A percentile compares a stretch with the other conserved stretches of the same genome.
Evolutionary conservation across 2,113 vertebrate species (phyloP).

Genomic region (Callorhinus ursinus): DNA sequence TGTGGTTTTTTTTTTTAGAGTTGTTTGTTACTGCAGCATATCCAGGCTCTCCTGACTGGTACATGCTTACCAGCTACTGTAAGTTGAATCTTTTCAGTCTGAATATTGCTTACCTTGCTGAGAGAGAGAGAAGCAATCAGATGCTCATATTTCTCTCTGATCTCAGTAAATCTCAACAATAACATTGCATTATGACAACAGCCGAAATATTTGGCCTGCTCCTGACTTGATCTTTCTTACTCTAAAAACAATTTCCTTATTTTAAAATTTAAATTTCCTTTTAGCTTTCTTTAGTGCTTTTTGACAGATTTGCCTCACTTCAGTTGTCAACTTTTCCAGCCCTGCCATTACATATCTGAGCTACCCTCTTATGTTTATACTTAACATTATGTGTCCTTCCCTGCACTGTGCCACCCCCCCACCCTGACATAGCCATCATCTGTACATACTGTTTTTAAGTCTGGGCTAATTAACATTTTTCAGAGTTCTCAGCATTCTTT

Average conservation of each 20-base stretch:
- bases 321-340: not conserved
- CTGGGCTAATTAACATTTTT: not conserved
- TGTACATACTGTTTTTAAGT: not conserved
- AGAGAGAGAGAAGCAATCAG: not conserved
- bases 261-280: not conserved
- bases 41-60: not conserved
- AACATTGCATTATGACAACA: not conserved
- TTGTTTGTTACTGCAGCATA: not conserved
- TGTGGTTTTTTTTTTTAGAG: not conserved
- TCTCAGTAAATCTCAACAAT: not conserved
- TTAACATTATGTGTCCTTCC: not conserved
- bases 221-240: not conserved
- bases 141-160: not conserved
- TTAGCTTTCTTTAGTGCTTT: not conserved
- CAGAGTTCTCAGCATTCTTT: not conserved
- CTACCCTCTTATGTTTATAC: not conserved
- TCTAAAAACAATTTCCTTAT: constrained; percentile 3
- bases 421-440: not conserved
- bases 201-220: not conserved
- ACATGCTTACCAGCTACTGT: not conserved
- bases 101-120: not conserved
- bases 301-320: not conserved
- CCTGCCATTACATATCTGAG: not conserved
- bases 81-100: not conserved
- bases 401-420: no score